Base-by-base conservation (phyloP, 2,888 invertebrate species). In the Agonopterix arenella region DNA sequence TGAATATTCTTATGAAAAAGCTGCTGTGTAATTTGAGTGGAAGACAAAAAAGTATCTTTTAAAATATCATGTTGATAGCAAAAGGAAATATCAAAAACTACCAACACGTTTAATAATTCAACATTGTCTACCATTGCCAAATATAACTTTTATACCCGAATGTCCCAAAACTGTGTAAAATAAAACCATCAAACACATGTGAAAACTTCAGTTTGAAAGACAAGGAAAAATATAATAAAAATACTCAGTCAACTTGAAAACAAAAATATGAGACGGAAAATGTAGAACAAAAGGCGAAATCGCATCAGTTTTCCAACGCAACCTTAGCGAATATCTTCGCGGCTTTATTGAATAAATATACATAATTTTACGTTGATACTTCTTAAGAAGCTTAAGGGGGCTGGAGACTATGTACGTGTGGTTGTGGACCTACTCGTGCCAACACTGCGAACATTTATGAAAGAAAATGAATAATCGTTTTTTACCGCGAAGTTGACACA, bases 271-370 rank as follows among this genome's bases (percentile, higher is more conserved):
- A 66, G 72, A 76, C 66, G 75, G 73, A 80, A 80, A 80, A 79
- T 78, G 73, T 73, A 28, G 76, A 76, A 76, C 73, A 74, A 73
- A 74, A 73, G 70, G 73, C 72, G 68, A 75, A 78, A 80, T 77
- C 74, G 73, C 74, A 79, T 79, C 78, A 76, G 73, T 81, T 76
- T 75, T 75, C 66, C 61, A 69, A 68, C 76, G 70, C 67, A 71
- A 76, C 76, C 72, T 76, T 68, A 70, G 69, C 65, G 77, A 73
- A 79, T 76, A 80, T 78, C 81, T 80, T 80, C 70, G 76, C 67
- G 75, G 70, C 70, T 80, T 81, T 81, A 79, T 83, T 80, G 80
- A 82, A 81, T 80, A 83, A 80, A 81, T 82, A 76, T 80, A 82
- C 80, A 80, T 83, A 82, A 78, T 80, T 74, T 78, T 62, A 66